phyloP scores from a whole-genome alignment of 1,140 invertebrate genomes.

The Drosophila grimshawi region DNA sequence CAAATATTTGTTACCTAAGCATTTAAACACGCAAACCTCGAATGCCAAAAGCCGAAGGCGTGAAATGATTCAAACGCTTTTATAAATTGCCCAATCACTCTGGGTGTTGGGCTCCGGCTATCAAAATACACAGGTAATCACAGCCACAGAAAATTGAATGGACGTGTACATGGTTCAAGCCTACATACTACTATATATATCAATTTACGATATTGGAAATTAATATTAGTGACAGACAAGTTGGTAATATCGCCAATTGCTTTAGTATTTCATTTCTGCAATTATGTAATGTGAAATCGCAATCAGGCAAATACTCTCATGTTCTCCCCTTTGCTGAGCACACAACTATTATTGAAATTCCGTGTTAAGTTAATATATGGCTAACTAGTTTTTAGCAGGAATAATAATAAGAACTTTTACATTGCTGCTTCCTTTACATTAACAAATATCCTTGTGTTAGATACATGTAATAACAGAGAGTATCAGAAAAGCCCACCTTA shows the following conservation, averaged over 20 bases:
- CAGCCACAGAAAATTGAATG: slow-evolving; percentile 7
- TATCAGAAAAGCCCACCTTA: too few relatives aligned
- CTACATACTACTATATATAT: neutral
- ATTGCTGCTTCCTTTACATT: too few relatives aligned
- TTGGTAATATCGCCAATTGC: too few relatives aligned
- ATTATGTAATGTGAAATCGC: neutral
- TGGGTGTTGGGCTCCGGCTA: slow-evolving; percentile 46
- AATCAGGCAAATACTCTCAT: too few relatives aligned
- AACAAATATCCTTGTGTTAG: too few relatives aligned
- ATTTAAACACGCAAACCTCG: slow-evolving; percentile 52
- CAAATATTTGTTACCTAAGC: slow-evolving; percentile 37
- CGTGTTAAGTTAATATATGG: too few relatives aligned
- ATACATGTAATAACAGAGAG: too few relatives aligned
- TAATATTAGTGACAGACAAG: neutral
- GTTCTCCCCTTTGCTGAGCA: too few relatives aligned
- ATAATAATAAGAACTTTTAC: too few relatives aligned
- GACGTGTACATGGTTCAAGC: neutral
- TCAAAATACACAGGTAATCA: slow-evolving; percentile 55
- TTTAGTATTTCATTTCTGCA: too few relatives aligned
- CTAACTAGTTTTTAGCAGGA: too few relatives aligned
- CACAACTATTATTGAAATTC: too few relatives aligned
- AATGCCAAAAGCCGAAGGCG: slow-evolving; percentile 39
- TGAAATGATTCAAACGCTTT: slow-evolving; percentile 61
- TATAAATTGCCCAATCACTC: slow-evolving; percentile 63
- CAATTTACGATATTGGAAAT: slow-evolving; percentile 3